Base-by-base conservation (phyloP, 2,797 vertebrate species). In the Malurus leucopterus region DNA sequence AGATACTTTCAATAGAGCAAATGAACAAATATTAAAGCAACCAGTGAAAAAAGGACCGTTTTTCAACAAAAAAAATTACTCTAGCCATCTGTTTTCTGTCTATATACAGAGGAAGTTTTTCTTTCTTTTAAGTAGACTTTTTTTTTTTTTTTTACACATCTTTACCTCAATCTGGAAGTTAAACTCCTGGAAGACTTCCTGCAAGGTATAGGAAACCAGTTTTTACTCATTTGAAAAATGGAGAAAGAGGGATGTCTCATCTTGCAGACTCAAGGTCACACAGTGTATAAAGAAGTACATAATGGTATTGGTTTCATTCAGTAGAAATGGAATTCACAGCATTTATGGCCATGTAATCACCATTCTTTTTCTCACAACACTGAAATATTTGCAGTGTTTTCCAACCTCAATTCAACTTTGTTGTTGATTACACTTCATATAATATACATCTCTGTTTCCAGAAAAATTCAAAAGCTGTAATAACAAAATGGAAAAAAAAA, bases 91-190 rank as follows among this genome's bases (percentile, higher is more conserved):
- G 3, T 58, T 57, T 72, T 82, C n/a, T 75, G 13, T 27, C 8
- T 50, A 7, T 15, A 62, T 17, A 9, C 6, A 71, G 26, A 68
- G 2, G 6, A 1, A 54, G 2, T 2, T 22, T 43, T 38, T 14
- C 7, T 29, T 20, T 41, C n/a, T 24, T 40, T 27, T 14, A 34
- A 51, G 3, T 30, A 65, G 12, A 26, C 6, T 2, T 17, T 43
- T 36, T 18, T 46, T 46, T 57, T 59, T 76, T 61, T 16, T 23
- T 44, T 86, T 59, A 20, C 10, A 15, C 18, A 1, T 27, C 63
- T 61, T n/a, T 2, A 4, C 8, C 4, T 57, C 32, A 24, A 0
- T 49, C 5, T 82, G 11, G 11, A 55, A 58, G 8, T 49, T 34
- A 55, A 63, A 24, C 24, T 64, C 29, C 43, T 73, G 34, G 26